Base-by-base conservation (phyloP, 92 coral and sea anemone species). In the Desmophyllum pertusum region DNA sequence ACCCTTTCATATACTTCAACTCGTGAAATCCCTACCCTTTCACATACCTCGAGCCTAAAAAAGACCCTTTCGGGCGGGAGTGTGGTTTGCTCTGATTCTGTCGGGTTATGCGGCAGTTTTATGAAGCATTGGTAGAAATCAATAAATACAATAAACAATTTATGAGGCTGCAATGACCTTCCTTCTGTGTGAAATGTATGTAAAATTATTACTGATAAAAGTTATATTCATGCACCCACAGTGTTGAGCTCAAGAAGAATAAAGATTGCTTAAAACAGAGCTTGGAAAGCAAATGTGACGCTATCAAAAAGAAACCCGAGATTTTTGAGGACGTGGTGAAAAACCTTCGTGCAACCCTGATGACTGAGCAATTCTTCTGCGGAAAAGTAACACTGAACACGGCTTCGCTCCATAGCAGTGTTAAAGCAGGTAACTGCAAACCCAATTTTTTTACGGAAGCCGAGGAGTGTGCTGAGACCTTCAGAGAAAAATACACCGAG, bases 401-500 rank as follows among this genome's bases (percentile, higher is more conserved):
- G 29, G 79, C 64, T 23, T 55, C 70, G 35, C 57, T 82, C 63
- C 71, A 82, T 27, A 36, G 46, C 55, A 30, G 59, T 29, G 78
- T 71, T 11, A 72, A 42, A 21, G 46, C 25, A 41, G 45, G 45
- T 9, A 38, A 57, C 10, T 82, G 86, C 59, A 29, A 70, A 15
- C 78, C 70, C 0, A 37, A 39, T 57, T 82, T 71, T n/a, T 82
- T 61, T 61, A 42, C 42, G 0, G 70, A 29, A 42, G 86, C 78
- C 27, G 79, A 82, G 62, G 8, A 71, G 61, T 71, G 86, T 25
- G 86, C 86, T 13, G 62, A 55, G 55, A 70, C 79, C 21, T 82
- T 82, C 72, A 82, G 78, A 43, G 59, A 41, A 14, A 57, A 45
- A 30, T 82, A 82, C 61, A 10, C 23, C 1, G 29, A 55, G 30